Base-by-base conservation (phyloP, 2,797 vertebrate genomes). In the Sebastes wilsoni region DNA sequence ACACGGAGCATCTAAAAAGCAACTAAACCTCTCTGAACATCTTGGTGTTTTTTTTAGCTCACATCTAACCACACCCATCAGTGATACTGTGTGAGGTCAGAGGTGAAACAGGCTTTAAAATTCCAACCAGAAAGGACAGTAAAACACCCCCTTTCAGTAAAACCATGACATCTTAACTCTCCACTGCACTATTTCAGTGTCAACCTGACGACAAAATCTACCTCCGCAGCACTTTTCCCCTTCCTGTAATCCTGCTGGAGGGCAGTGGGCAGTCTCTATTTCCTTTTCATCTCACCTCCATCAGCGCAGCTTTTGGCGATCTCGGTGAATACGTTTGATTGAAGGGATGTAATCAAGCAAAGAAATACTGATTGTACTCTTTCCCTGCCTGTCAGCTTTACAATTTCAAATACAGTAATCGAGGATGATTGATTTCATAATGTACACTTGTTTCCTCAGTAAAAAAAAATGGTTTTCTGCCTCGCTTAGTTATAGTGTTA, bases 311-410 rank as follows among this genome's bases (percentile, higher is more conserved):
- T 72, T 32, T 23, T 59, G 30, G n/a, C 22, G 9, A 64, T 34
- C 23, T 75, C 49, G 52, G 25, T 88, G 79, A 91, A 91, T 79
- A 42, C n/a, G 3, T 81, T 72, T 86, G 86, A 90, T 88, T 89
- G 85, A 85, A 87, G 52, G 66, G 60, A 76, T 69, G 30, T 73
- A 84, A 92, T 90, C 84, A 87, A 73, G 59, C 34, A 52, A 67
- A 75, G 27, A 78, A 65, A 68, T 20, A 36, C 62, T 84, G 85
- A 84, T 85, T 85, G 60, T 76, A 59, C 81, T 78, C 22, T 23
- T 72, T 68, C 61, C n/a, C 73, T 72, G 55, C 65, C 65, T 23
- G 58, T 80, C 59, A 54, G 74, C 52, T 66, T 65, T 62, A 60
- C 30, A 75, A 60, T 84, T 69, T 46, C 65, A 80, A 67, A 61